Evolutionary conservation across 92 coral and sea anemone genomes (phyloP).

Genomic region (Porites evermanni): DNA sequence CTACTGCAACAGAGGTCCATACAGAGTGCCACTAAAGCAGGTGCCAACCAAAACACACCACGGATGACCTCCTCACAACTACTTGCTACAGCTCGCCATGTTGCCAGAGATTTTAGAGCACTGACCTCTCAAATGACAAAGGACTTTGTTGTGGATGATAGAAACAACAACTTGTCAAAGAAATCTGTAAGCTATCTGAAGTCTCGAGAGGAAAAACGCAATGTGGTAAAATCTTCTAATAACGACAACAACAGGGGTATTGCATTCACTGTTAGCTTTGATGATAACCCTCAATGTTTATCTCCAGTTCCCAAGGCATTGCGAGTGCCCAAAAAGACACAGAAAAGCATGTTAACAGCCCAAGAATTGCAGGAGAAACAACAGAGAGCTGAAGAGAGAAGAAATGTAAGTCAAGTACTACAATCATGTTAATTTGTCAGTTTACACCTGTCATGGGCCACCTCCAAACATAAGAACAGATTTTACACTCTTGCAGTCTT

Average conservation of each 20-base stretch:
- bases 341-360: slow-evolving; percentile 62
- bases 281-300: slow-evolving; percentile 36
- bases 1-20: slow-evolving; percentile 85
- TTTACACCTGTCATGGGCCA: no score
- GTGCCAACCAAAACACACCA: slow-evolving; percentile 16
- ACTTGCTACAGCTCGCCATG: slow-evolving; percentile 81
- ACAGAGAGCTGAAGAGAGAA: slow-evolving; percentile 82
- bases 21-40: slow-evolving; percentile 42
- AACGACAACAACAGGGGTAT: slow-evolving; percentile 56
- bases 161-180: slow-evolving; percentile 32
- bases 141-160: slow-evolving; percentile 75
- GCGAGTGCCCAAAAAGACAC: slow-evolving; percentile 44
- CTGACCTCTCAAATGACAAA: slow-evolving; percentile 69
- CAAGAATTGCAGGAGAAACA: slow-evolving; percentile 86
- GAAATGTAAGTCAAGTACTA: slow-evolving; percentile 70
- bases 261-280: slow-evolving; percentile 75
- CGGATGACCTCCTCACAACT: slow-evolving; percentile 70
- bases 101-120: slow-evolving; percentile 72
- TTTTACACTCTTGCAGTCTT: no score
- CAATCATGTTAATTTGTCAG: background rate
- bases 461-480: no score
- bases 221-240: background rate
- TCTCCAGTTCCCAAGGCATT: slow-evolving; percentile 47
- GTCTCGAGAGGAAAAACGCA: slow-evolving; percentile 2
- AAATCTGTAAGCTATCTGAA: background rate